Conservation (phyloP, 2,888 invertebrate species). For the Phorcus lineatus region DNA sequence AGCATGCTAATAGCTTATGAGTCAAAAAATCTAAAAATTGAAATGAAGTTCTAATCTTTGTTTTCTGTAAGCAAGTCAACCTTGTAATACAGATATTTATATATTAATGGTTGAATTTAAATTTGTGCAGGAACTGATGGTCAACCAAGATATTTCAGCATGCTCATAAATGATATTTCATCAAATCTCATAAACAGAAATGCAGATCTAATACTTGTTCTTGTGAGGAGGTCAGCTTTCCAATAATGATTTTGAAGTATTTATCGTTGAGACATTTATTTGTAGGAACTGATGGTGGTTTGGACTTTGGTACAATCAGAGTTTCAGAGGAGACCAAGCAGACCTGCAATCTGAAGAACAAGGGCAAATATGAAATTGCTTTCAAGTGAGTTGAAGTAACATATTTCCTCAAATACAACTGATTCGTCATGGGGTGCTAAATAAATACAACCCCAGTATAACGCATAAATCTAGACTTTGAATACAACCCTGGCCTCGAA, state of each 20-base stretch:
- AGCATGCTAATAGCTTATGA: too few species aligned
- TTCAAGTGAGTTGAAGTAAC: slow-evolving; percentile 64
- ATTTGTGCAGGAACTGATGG: slow-evolving; percentile 73
- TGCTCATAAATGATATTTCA: neutral
- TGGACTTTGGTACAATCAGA: slow-evolving; percentile 75
- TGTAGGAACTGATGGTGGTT: slow-evolving; percentile 74
- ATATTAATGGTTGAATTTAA: neutral
- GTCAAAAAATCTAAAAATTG: neutral
- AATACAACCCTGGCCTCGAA: too few species aligned
- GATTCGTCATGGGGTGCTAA: too few species aligned
- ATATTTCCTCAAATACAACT: neutral
- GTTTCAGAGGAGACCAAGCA: slow-evolving; percentile 74
- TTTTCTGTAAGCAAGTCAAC: neutral
- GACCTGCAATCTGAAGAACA: slow-evolving; percentile 74
- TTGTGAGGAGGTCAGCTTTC: too few species aligned
- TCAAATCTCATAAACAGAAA: too few species aligned
- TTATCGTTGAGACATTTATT: slow-evolving; percentile 17
- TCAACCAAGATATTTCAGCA: too few species aligned
- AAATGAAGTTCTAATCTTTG: neutral
- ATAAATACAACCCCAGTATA: too few species aligned
- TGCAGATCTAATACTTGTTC: too few species aligned
- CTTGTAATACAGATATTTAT: too few species aligned
- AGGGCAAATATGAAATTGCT: slow-evolving; percentile 76
- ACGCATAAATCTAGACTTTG: too few species aligned
- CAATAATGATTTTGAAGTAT: too few species aligned